Conservation (phyloP, 2,888 invertebrate genomes). For the Holacanthella duospinosa region DNA sequence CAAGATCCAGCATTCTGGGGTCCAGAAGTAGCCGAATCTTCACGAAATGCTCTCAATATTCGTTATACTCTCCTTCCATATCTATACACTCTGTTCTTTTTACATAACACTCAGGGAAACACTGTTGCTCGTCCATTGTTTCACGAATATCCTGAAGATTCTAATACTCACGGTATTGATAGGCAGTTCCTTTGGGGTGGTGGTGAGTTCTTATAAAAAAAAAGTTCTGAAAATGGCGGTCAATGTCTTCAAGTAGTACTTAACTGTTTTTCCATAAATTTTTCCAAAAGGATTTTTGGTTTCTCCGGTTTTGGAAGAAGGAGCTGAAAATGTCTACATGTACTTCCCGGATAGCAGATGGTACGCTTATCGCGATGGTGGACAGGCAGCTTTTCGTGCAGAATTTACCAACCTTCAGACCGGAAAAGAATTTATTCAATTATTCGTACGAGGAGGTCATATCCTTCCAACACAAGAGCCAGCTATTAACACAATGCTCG, state of each 20-base stretch:
- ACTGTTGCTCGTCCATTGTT: slow-evolving; percentile 66
- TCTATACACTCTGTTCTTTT: slow-evolving; percentile 52
- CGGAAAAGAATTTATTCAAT: slow-evolving; percentile 53
- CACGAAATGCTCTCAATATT: slow-evolving; percentile 52
- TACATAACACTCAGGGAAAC: slow-evolving; percentile 57
- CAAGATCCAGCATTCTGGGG: slow-evolving; percentile 77
- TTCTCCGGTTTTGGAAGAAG: slow-evolving; percentile 55
- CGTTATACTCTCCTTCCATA: slow-evolving; percentile 67
- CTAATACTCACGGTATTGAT: slow-evolving; percentile 55
- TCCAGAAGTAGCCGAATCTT: slow-evolving; percentile 54
- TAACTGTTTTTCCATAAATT: too few species aligned
- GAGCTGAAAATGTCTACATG: slow-evolving; percentile 42
- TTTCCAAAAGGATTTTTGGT: too few species aligned
- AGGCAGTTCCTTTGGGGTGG: slow-evolving; percentile 68
- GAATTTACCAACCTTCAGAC: slow-evolving; percentile 47
- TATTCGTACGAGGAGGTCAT: slow-evolving; percentile 57
- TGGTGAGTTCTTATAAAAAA: too few species aligned
- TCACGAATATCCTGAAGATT: slow-evolving; percentile 49
- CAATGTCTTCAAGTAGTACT: too few species aligned
- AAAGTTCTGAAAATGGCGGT: too few species aligned
- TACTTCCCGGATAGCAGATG: slow-evolving; percentile 57
- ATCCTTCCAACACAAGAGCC: slow-evolving; percentile 59
- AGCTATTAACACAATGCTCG: slow-evolving; percentile 49
- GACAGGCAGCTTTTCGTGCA: slow-evolving; percentile 41
- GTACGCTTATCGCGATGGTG: slow-evolving; percentile 51